phyloP scores from a whole-genome alignment of 2,113 vertebrate genomes.

The Takifugu flavidus region DNA sequence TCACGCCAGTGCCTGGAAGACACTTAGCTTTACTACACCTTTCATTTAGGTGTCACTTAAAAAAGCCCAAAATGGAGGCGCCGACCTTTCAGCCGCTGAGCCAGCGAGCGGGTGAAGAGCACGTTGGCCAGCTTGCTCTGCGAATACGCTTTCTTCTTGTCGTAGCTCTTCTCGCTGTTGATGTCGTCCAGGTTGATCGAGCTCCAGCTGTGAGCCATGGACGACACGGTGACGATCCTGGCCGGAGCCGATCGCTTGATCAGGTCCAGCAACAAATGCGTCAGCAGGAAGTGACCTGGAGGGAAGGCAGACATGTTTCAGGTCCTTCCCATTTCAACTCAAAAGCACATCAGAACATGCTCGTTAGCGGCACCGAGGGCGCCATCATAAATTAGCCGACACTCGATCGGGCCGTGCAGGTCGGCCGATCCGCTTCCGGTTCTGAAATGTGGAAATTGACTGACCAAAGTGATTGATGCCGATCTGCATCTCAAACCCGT shows the following conservation, averaged over 20 bases:
- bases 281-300: conserved; percentile 79
- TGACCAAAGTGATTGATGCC: conserved; percentile 81
- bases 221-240: conserved; percentile 75
- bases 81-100: conserved; percentile 71
- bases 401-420: too few species aligned
- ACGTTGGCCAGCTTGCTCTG: conserved; percentile 82
- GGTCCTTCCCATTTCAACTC: too few species aligned
- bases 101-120: conserved; percentile 73
- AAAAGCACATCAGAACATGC: too few species aligned
- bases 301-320: not conserved
- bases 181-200: conserved; percentile 77
- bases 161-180: conserved; percentile 78
- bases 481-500: conserved; percentile 81
- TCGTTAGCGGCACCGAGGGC: too few species aligned
- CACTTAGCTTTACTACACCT: not conserved
- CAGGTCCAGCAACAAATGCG: conserved; percentile 73
- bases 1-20: conserved; percentile 69
- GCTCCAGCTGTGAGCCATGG: conserved; percentile 73
- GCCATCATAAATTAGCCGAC: too few species aligned
- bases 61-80: not conserved
- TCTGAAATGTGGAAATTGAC: not conserved
- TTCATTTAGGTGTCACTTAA: not conserved
- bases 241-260: conserved; percentile 73
- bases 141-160: conserved; percentile 66
- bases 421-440: not conserved